phyloP scores from a whole-genome alignment of 2,797 vertebrate genomes.

The Aldrovandia affinis region DNA sequence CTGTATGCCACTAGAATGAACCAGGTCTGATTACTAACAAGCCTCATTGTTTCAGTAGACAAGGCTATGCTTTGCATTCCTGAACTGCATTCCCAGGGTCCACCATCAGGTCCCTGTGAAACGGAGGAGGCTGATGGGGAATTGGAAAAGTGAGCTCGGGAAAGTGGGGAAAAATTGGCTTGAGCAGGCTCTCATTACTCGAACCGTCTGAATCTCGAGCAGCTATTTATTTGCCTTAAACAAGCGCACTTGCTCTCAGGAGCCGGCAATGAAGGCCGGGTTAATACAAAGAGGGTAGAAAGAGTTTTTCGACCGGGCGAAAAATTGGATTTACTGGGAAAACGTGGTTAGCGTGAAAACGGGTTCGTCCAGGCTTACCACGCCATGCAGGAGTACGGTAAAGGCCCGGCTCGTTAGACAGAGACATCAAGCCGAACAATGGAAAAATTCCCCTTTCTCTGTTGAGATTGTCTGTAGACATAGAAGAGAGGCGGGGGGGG shows the following conservation, averaged over 20 bases:
- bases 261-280: not conserved
- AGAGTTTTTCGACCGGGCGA: not conserved
- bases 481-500: not conserved
- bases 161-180: constrained; percentile 15
- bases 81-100: not conserved
- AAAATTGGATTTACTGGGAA: constrained; percentile 12
- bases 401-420: not conserved
- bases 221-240: not conserved
- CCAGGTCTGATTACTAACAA: not conserved
- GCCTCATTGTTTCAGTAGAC: not conserved
- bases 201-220: not conserved
- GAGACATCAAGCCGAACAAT: constrained; percentile 14
- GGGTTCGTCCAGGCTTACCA: not conserved
- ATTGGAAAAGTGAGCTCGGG: not conserved
- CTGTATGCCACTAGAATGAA: not conserved
- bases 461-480: not conserved
- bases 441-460: constrained; percentile 25
- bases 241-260: constrained; percentile 1
- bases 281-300: not conserved
- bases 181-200: constrained; percentile 6
- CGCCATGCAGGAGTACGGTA: not conserved
- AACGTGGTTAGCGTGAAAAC: not conserved
- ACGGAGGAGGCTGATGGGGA: not conserved
- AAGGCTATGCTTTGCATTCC: not conserved
- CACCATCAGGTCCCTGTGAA: not conserved